Base-by-base conservation (phyloP, 2,113 vertebrate species). In the Glaucomys volans region DNA sequence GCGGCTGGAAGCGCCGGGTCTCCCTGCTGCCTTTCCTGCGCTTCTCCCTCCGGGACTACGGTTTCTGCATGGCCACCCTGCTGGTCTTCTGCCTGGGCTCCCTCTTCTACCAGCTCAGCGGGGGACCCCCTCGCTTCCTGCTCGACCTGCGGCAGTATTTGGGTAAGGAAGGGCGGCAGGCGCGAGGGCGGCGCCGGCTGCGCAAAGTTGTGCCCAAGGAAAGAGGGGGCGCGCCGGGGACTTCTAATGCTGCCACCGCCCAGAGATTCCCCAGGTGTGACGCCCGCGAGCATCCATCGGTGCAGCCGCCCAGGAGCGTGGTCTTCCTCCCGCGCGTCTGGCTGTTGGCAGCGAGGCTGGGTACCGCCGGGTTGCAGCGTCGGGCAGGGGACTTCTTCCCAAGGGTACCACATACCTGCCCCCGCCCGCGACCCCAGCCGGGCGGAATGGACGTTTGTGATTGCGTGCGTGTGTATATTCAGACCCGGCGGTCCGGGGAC, bases 61-160 rank as follows among this genome's bases (percentile, higher is more conserved):
- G 98, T 86, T 99, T 99, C 98, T 99, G 99, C 98, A 99, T 99
- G 99, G 99, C 99, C 97, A 98, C 99, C 67, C 98, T 99, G 97
- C 98, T 99, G 95, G 97, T 99, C 98, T 99, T 99, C 99, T 99
- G 99, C 94, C 95, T 99, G 96, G 99, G 99, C 77, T 99, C 99
- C 50, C 99, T 99, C 82, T 99, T 99, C 97, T 99, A 99, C 97
- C 99, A 99, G 98, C 98, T 99, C 97, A 99, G 99, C 98, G 99
- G 99, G 95, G 99, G 99, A 92, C 99, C 99, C 76, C 99, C 99
- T 74, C 99, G 98, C 98, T 99, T 99, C 98, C 98, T 99, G 96
- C 98, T 99, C 97, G 99, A 99, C 98, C 98, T 99, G 97, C 98
- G 99, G 95, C 99, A 99, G 97, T 99, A 99, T 98, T 98, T 99